Evolutionary conservation across 2,797 vertebrate species (phyloP).

Genomic region (Microchirus variegatus): DNA sequence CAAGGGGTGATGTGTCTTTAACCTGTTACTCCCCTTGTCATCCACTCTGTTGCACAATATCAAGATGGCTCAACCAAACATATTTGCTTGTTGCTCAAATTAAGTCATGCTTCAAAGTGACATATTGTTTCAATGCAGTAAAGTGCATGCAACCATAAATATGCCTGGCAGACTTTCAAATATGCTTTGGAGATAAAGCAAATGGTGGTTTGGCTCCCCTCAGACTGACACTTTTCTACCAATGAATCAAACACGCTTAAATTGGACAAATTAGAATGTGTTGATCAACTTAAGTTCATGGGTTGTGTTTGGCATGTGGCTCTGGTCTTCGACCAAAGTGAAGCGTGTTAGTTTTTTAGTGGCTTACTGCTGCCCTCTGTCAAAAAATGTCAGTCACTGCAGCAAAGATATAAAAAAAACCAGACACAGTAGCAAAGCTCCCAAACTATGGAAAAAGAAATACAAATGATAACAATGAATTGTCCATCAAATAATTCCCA

Average conservation of each 20-base stretch:
- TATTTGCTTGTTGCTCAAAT: conserved; percentile 64
- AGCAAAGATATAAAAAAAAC: conserved; percentile 29
- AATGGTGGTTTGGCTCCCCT: conserved; percentile 68
- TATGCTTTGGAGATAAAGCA: conserved; percentile 67
- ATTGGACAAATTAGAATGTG: conserved; percentile 71
- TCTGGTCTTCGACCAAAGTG: conserved; percentile 36
- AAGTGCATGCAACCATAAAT: conserved; percentile 68
- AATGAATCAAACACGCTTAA: conserved; percentile 67
- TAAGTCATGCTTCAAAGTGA: conserved; percentile 68
- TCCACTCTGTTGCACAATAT: conserved; percentile 45
- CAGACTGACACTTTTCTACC: conserved; percentile 55
- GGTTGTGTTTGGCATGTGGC: conserved; percentile 59
- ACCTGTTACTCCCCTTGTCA: conserved; percentile 54
- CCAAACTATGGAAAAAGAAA: conserved; percentile 45
- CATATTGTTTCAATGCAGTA: conserved; percentile 70
- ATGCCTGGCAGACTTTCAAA: conserved; percentile 76
- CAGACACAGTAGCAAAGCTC: conserved; percentile 47
- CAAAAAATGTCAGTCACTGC: conserved; percentile 56
- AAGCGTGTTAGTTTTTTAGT: conserved; percentile 11
- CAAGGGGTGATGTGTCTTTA: conserved; percentile 28
- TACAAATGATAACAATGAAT: conserved; percentile 54
- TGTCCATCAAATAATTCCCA: conserved; percentile 61
- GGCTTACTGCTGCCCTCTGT: conserved; percentile 80
- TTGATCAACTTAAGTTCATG: conserved; percentile 67
- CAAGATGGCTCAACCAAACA: conserved; percentile 27